Evolutionary conservation across 1,140 invertebrate species (phyloP).

Genomic region (Phthorimaea operculella): DNA sequence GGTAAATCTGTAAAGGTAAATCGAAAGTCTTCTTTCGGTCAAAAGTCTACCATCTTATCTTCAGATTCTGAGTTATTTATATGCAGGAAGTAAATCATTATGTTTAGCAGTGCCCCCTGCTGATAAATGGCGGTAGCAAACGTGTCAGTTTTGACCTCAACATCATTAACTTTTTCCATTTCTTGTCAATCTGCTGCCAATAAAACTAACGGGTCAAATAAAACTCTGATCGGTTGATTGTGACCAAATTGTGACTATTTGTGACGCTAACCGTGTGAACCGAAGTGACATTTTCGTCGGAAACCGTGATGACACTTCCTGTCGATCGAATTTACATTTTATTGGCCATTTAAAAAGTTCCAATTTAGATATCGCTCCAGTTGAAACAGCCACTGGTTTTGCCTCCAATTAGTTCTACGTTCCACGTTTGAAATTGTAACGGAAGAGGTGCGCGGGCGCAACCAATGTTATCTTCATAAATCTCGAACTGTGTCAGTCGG

Average conservation of each 20-base stretch:
- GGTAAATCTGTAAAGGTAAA: too few relatives aligned
- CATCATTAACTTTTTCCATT: too few relatives aligned
- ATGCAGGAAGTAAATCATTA: too few relatives aligned
- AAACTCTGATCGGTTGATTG: too few relatives aligned
- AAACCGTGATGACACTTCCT: conserved; percentile 23
- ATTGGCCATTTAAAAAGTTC: background rate
- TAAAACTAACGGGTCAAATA: too few relatives aligned
- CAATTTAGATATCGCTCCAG: conserved; percentile 1
- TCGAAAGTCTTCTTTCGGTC: too few relatives aligned
- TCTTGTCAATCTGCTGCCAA: too few relatives aligned
- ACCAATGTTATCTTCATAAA: conserved; percentile 1
- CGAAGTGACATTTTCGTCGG: background rate
- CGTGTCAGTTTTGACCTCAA: too few relatives aligned
- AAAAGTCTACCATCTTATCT: too few relatives aligned
- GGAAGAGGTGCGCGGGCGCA: background rate
- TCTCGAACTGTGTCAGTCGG: background rate
- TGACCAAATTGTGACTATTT: conserved; percentile 9
- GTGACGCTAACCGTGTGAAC: conserved; percentile 56
- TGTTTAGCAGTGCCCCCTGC: too few relatives aligned
- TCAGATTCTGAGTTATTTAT: too few relatives aligned
- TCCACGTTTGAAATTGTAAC: background rate
- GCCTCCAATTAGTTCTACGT: background rate
- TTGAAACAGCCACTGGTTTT: background rate
- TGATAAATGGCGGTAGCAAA: too few relatives aligned
- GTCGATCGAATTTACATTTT: conserved; percentile 2